Evolutionary conservation across 2,888 invertebrate genomes (phyloP).

Genomic region (Apeira syringaria): DNA sequence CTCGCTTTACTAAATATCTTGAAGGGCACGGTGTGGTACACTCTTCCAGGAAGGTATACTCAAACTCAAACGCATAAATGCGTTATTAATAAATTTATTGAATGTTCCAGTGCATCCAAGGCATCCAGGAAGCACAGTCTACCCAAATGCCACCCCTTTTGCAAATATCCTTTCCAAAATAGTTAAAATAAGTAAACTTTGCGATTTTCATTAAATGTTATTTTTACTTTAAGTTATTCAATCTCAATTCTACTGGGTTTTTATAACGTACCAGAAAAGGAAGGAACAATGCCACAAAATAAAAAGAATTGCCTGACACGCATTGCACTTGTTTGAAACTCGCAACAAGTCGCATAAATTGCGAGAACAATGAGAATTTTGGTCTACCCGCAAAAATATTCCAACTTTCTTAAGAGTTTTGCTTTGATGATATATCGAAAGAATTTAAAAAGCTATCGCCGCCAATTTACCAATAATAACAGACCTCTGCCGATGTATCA

Average conservation of each 20-base stretch:
- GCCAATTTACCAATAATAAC: constrained; percentile 1
- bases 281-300: constrained; percentile 9
- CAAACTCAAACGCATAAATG: too few species aligned
- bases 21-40: too few species aligned
- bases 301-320: constrained; percentile 2
- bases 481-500: not conserved
- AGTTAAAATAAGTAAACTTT: too few species aligned
- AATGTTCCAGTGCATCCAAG: too few species aligned
- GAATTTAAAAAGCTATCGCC: constrained; percentile 13
- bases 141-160: too few species aligned
- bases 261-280: not conserved
- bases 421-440: constrained; percentile 18
- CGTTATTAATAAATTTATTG: too few species aligned
- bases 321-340: constrained; percentile 20
- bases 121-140: too few species aligned
- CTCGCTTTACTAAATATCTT: too few species aligned
- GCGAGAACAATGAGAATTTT: constrained; percentile 6
- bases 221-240: too few species aligned
- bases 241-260: not conserved
- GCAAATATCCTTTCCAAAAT: too few species aligned
- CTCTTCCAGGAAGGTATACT: too few species aligned
- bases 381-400: constrained; percentile 11
- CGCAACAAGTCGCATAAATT: constrained; percentile 19
- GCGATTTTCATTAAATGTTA: too few species aligned
- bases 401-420: constrained; percentile 14